A percentile compares a stretch with the other conserved stretches of the same genome.
These are phyloP conservation scores for Eristalis tenax DNA, from an alignment of 2,888 invertebrate genomes.

Conservation along the genomic window DNA sequence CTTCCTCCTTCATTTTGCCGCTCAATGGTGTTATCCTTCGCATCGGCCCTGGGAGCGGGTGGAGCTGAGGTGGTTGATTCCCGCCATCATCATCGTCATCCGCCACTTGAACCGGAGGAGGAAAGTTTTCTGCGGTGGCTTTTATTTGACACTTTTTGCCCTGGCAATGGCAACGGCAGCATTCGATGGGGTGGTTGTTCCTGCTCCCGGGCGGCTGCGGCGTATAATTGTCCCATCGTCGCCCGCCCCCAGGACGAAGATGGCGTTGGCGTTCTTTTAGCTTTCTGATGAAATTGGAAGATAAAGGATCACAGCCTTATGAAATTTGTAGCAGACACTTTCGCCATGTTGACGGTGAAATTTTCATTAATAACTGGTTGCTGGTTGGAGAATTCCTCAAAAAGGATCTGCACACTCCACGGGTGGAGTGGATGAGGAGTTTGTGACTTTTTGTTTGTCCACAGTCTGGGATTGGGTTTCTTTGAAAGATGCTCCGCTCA, in stretches of 20 bases:
- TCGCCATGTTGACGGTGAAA: conserved; percentile 58
- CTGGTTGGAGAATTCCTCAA: conserved; percentile 11
- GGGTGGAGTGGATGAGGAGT: conserved; percentile 34
- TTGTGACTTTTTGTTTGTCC: conserved; percentile 70
- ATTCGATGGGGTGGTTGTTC: not conserved
- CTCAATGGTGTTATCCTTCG: not conserved
- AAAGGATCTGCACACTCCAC: conserved; percentile 10
- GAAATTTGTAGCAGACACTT: conserved; percentile 60
- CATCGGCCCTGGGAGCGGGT: not conserved
- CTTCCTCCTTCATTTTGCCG: conserved; percentile 4
- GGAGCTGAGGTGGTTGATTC: conserved; percentile 29
- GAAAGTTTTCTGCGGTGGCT: conserved; percentile 67
- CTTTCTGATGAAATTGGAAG: conserved; percentile 63
- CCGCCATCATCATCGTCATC: conserved; percentile 27
- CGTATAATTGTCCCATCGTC: conserved; percentile 57
- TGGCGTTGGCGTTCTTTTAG: conserved; percentile 42
- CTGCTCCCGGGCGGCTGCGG: not conserved
- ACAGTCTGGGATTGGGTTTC: conserved; percentile 69
- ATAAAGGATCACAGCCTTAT: conserved; percentile 67
- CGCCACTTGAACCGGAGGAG: conserved; percentile 55
- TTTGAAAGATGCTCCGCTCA: conserved; percentile 38
- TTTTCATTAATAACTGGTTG: conserved; percentile 71
- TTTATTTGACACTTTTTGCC: conserved; percentile 71
- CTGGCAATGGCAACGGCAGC: conserved; percentile 36
- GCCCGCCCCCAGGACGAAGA: conserved; percentile 43